These are phyloP conservation scores for Prinia subflava DNA, from an alignment of 2,113 vertebrate species.

Conservation along the genomic window DNA sequence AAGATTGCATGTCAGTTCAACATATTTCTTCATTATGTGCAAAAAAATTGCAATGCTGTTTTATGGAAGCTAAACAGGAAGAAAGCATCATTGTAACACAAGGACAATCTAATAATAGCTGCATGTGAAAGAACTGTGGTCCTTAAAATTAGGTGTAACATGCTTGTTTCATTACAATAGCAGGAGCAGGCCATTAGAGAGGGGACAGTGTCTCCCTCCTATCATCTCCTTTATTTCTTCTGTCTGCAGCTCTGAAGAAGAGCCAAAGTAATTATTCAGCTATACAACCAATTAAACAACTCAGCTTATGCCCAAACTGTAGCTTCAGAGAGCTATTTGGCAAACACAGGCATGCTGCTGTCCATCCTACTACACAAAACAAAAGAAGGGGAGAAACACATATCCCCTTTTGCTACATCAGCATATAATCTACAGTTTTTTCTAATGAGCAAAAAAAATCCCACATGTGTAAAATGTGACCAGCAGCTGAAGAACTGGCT, in stretches of 20 bases:
- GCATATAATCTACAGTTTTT: not conserved
- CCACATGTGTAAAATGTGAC: not conserved
- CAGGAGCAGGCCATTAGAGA: not conserved
- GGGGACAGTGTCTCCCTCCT: not conserved
- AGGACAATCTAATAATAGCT: not conserved
- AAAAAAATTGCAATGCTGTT: not conserved
- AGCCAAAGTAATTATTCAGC: not conserved
- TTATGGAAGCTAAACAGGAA: constrained; percentile 7
- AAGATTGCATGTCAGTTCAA: not conserved
- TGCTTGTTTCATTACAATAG: not conserved
- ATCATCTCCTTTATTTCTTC: not conserved
- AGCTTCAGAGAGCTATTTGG: not conserved
- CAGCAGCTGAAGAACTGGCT: not conserved
- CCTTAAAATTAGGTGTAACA: not conserved
- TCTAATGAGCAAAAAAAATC: not conserved
- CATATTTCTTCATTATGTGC: not conserved
- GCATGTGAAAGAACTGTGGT: not conserved
- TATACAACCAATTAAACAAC: not conserved
- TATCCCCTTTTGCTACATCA: not conserved
- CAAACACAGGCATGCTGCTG: not conserved
- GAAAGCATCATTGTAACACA: not conserved
- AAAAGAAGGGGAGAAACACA: not conserved
- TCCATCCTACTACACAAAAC: not conserved
- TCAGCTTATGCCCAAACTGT: not conserved
- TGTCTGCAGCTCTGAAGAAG: not conserved